These are phyloP conservation scores for Hirundo rustica DNA, from an alignment of 2,797 vertebrate genomes.

Conservation along the genomic window DNA sequence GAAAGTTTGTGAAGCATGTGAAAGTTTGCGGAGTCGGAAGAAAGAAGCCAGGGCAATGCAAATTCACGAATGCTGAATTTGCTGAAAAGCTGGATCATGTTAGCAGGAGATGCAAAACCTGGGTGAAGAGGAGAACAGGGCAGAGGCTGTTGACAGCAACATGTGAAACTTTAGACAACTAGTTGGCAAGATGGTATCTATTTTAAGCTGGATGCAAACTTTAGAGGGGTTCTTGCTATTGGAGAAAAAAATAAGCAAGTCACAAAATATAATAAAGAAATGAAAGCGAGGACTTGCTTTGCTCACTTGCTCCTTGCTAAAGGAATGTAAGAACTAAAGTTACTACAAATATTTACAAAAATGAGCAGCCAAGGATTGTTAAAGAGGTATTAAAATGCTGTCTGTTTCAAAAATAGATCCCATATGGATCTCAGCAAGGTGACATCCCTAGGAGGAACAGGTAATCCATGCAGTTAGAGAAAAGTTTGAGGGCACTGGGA, in stretches of 20 bases:
- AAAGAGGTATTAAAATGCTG: background rate
- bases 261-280: background rate
- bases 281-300: background rate
- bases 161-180: background rate
- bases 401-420: background rate
- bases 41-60: background rate
- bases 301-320: background rate
- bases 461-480: background rate
- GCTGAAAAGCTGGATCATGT: background rate
- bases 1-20: too few species aligned
- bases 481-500: background rate
- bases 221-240: background rate
- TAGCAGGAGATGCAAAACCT: background rate
- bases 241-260: background rate
- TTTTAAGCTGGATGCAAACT: background rate
- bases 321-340: background rate
- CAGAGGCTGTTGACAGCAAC: background rate
- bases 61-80: background rate
- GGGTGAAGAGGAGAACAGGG: background rate
- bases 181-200: background rate
- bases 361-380: background rate
- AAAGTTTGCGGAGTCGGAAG: background rate
- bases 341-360: slow-evolving; percentile 10
- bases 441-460: background rate
- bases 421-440: background rate